Conservation (phyloP, 1,140 invertebrate species). For the Papilio dardanus region DNA sequence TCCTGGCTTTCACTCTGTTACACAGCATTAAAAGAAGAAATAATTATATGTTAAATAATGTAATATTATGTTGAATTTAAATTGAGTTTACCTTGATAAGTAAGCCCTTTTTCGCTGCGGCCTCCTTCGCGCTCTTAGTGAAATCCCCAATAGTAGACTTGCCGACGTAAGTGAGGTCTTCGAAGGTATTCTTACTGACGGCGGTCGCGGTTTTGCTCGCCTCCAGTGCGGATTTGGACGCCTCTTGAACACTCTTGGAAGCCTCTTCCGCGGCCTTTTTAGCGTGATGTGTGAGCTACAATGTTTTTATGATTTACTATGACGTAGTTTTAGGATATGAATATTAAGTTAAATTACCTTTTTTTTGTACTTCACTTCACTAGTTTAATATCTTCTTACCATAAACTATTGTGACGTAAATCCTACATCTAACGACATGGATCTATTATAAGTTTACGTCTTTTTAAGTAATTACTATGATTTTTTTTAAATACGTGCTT, state of each 20-base stretch:
- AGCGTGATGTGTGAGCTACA: conserved; percentile 90
- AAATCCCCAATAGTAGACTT: conserved; percentile 93
- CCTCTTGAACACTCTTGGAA: conserved; percentile 90
- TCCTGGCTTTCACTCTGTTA: conserved; percentile 73
- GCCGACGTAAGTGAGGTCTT: conserved; percentile 93
- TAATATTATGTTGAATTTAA: background rate
- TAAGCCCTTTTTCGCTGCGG: conserved; percentile 92
- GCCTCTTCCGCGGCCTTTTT: conserved; percentile 95
- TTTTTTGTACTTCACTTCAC: background rate
- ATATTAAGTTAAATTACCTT: background rate
- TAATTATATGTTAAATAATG: no score
- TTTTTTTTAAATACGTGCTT: background rate
- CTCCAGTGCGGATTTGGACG: conserved; percentile 91
- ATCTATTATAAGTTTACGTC: background rate
- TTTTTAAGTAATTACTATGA: background rate
- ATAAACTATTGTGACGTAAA: background rate
- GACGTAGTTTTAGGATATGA: background rate
- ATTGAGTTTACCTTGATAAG: conserved; percentile 85
- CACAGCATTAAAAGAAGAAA: background rate
- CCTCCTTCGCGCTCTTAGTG: conserved; percentile 95
- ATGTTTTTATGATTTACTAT: background rate
- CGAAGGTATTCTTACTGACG: conserved; percentile 93
- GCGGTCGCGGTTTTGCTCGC: conserved; percentile 93
- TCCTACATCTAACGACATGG: background rate
- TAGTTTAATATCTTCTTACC: background rate